These are phyloP conservation scores for Xylophagus ater DNA, from an alignment of 2,888 invertebrate species.

Conservation along the genomic window DNA sequence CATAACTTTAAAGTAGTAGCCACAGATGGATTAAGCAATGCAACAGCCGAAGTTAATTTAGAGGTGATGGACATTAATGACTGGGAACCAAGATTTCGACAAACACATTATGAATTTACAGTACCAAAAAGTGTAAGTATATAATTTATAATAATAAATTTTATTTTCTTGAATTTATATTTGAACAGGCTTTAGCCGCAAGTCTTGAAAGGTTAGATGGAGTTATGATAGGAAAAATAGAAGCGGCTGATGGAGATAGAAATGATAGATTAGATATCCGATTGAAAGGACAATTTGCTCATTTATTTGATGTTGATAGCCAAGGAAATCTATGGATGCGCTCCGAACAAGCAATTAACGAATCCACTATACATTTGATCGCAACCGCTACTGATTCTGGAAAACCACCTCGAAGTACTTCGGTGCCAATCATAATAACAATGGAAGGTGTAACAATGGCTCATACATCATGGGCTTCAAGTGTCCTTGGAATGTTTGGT, in stretches of 20 bases:
- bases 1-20: conserved; percentile 73
- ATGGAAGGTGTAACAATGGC: conserved; percentile 41
- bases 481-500: conserved; percentile 49
- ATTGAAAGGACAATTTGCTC: conserved; percentile 58
- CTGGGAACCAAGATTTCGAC: conserved; percentile 84
- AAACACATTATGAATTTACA: conserved; percentile 74
- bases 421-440: conserved; percentile 56
- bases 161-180: conserved; percentile 19
- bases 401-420: conserved; percentile 63
- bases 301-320: conserved; percentile 34
- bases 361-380: conserved; percentile 59
- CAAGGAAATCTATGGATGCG: conserved; percentile 50
- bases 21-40: conserved; percentile 63
- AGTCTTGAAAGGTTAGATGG: conserved; percentile 21
- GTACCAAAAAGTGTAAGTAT: conserved; percentile 35
- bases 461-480: conserved; percentile 40
- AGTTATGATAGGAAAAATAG: conserved; percentile 52
- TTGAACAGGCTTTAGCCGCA: conserved; percentile 35
- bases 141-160: background rate
- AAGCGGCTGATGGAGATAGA: conserved; percentile 79
- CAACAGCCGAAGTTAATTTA: conserved; percentile 69
- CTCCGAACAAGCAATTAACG: conserved; percentile 39
- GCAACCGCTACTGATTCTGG: conserved; percentile 80
- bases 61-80: conserved; percentile 80
- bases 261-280: conserved; percentile 63